Conservation (phyloP, 2,888 invertebrate species). For the Cremastinae sp. region DNA sequence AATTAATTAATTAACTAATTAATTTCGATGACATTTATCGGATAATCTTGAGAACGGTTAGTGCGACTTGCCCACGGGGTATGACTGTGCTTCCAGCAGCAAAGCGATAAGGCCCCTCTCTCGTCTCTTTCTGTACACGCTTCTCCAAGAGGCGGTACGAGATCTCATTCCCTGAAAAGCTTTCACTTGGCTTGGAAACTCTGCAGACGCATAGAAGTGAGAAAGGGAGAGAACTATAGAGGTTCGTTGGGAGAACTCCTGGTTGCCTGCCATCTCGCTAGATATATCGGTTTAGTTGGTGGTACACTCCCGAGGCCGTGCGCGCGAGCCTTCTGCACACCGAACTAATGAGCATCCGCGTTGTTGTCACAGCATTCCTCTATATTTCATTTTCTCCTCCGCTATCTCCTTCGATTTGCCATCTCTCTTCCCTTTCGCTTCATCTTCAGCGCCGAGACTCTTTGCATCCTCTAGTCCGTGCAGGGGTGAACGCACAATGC, state of each 20-base stretch:
- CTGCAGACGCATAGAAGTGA: conserved; percentile 60
- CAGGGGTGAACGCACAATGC: too few relatives aligned
- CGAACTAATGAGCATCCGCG: conserved; percentile 70
- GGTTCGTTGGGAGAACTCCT: conserved; percentile 1
- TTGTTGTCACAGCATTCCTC: conserved; percentile 58
- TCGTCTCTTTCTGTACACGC: too few relatives aligned
- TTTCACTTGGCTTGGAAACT: conserved; percentile 65
- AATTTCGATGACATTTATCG: conserved; percentile 74
- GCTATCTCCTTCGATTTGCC: background rate
- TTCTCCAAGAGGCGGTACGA: conserved; percentile 1
- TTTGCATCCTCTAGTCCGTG: background rate
- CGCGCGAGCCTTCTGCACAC: conserved; percentile 42
- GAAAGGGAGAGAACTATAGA: conserved; percentile 1
- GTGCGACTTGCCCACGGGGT: conserved; percentile 13
- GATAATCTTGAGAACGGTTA: conserved; percentile 66
- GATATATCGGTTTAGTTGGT: conserved; percentile 74
- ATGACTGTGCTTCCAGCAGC: conserved; percentile 39
- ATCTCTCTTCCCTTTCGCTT: background rate
- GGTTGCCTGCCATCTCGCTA: conserved; percentile 58
- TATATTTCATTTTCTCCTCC: background rate
- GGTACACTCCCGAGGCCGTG: conserved; percentile 70
- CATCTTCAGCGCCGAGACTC: background rate
- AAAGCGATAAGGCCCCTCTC: conserved; percentile 22
- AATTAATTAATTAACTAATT: conserved; percentile 75
- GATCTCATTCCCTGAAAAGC: conserved; percentile 37